Conservation (phyloP, 1,140 invertebrate species). For the Acromyrmex echinatior region DNA sequence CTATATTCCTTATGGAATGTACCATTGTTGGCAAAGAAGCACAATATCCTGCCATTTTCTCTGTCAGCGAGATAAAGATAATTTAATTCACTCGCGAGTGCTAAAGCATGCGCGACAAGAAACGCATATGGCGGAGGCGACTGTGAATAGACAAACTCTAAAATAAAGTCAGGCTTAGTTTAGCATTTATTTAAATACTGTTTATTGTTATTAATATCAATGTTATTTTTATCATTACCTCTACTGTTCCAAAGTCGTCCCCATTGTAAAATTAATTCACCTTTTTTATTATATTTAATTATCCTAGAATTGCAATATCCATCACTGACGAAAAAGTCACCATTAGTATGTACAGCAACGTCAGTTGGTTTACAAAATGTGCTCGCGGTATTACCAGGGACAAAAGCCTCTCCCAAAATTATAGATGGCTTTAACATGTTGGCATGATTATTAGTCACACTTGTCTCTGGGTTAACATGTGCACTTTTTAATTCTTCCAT, state of each 20-base stretch:
- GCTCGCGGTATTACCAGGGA: slow-evolving; percentile 91
- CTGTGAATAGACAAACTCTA: slow-evolving; percentile 50
- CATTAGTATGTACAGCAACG: slow-evolving; percentile 93
- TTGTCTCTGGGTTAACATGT: slow-evolving; percentile 15
- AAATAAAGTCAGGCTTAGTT: slow-evolving; percentile 45
- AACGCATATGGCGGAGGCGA: slow-evolving; percentile 88
- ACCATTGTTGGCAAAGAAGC: slow-evolving; percentile 90
- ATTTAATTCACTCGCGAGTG: slow-evolving; percentile 91
- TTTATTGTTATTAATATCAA: neutral
- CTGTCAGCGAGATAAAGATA: slow-evolving; percentile 96
- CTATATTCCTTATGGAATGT: slow-evolving; percentile 88
- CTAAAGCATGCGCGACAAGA: slow-evolving; percentile 93
- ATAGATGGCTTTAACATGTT: slow-evolving; percentile 80
- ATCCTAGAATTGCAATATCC: slow-evolving; percentile 98
- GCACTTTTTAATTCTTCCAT: slow-evolving; percentile 18
- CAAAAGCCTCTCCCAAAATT: slow-evolving; percentile 86
- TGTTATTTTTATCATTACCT: slow-evolving; percentile 68
- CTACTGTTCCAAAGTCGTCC: slow-evolving; percentile 85
- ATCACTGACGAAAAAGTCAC: slow-evolving; percentile 97
- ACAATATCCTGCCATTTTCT: slow-evolving; percentile 95
- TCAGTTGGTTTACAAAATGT: slow-evolving; percentile 98
- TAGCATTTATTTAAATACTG: slow-evolving; percentile 15
- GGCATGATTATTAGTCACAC: slow-evolving; percentile 14
- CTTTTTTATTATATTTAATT: slow-evolving; percentile 93
- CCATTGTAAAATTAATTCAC: slow-evolving; percentile 90